Evolutionary conservation across 2,888 invertebrate genomes (phyloP).

Genomic region (Cryptus armator): DNA sequence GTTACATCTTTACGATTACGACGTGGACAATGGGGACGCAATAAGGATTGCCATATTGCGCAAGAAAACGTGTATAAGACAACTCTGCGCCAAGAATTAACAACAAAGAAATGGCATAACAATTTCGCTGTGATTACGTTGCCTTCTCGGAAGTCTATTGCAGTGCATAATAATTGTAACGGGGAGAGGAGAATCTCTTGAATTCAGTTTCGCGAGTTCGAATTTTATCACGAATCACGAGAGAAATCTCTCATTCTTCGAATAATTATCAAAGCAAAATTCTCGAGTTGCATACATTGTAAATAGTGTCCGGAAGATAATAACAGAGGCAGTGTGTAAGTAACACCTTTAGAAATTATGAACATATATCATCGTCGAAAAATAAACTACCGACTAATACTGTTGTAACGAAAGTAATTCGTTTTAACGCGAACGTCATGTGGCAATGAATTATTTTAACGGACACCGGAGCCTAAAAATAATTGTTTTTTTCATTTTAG

Average conservation of each 20-base stretch:
- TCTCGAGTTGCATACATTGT: not conserved
- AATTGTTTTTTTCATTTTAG: not conserved
- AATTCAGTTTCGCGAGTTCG: conserved; percentile 22
- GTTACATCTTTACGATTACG: conserved; percentile 55
- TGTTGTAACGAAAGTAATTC: not conserved
- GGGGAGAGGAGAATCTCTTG: conserved; percentile 10
- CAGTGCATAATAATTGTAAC: conserved; percentile 56
- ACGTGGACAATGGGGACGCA: conserved; percentile 59
- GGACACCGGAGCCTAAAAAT: not conserved
- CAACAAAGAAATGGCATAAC: conserved; percentile 65
- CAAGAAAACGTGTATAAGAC: conserved; percentile 41
- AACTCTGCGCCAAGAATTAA: conserved; percentile 49
- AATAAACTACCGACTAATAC: not conserved
- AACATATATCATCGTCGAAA: not conserved
- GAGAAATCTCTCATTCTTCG: conserved; percentile 35
- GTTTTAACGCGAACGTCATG: not conserved
- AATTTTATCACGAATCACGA: conserved; percentile 17
- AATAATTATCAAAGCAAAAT: conserved; percentile 22
- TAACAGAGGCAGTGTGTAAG: not conserved
- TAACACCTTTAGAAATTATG: not conserved
- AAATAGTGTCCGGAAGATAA: not conserved
- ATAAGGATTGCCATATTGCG: conserved; percentile 66
- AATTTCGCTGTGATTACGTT: conserved; percentile 62
- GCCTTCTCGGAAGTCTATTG: conserved; percentile 50
- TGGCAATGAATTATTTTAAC: not conserved